Conservation (phyloP, 2,797 vertebrate species). For the Pristis pectinata region DNA sequence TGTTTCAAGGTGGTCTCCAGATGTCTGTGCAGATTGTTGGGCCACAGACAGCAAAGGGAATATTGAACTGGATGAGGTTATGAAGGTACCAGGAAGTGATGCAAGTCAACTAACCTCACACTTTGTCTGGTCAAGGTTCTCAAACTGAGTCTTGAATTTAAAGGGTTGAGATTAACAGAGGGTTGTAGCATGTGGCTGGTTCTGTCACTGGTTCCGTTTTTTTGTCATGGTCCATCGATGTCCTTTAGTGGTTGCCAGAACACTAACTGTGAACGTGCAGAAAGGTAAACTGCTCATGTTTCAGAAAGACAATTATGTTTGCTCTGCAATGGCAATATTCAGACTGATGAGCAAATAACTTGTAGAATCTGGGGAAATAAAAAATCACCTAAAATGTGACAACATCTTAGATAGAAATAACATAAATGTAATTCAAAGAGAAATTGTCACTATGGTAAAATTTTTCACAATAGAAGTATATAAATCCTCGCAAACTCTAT, state of each 20-base stretch:
- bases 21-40: constrained; percentile 6
- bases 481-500: not conserved
- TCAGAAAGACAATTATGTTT: not conserved
- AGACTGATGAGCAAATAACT: not conserved
- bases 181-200: not conserved
- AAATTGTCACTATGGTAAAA: not conserved
- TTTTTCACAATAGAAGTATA: not conserved
- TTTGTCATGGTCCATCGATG: constrained; percentile 1
- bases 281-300: not conserved
- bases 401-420: not conserved
- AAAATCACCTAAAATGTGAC: not conserved
- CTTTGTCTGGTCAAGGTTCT: not conserved
- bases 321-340: not conserved
- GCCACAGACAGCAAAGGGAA: not conserved
- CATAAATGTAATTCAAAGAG: not conserved
- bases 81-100: not conserved
- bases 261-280: not conserved
- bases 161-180: not conserved
- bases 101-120: not conserved
- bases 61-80: constrained; percentile 13
- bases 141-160: not conserved
- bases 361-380: not conserved
- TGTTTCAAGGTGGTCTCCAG: constrained; percentile 32
- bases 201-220: not conserved
- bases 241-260: constrained; percentile 1